A percentile compares a stretch with the other conserved stretches of the same genome.
Conservation (phyloP, 2,113 vertebrate genomes). For the Aix galericulata region DNA sequence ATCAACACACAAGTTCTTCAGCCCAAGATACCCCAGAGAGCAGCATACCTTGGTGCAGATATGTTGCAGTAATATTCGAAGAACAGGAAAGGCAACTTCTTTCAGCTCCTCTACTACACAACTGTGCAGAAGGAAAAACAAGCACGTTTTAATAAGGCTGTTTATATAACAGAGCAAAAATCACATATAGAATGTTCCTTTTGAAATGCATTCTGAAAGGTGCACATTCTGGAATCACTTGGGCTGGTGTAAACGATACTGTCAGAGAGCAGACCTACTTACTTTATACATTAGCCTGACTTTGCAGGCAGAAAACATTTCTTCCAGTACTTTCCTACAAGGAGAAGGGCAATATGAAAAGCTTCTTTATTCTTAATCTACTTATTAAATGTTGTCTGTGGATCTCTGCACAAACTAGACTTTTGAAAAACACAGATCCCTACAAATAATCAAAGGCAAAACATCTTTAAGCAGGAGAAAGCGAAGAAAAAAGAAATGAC, state of each 20-base stretch:
- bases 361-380: not conserved
- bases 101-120: conserved; percentile 84
- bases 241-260: not conserved
- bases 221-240: accelerated
- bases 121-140: conserved; percentile 67
- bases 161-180: not conserved
- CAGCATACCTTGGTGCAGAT: conserved; percentile 88
- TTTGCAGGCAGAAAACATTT: not conserved
- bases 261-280: not conserved
- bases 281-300: not conserved
- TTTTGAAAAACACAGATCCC: not conserved
- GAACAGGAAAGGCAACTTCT: conserved; percentile 77
- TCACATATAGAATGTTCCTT: not conserved
- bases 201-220: not conserved
- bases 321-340: not conserved
- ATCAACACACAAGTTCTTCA: not conserved
- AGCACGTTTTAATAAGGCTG: not conserved
- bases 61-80: conserved; percentile 89
- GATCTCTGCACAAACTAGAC: not conserved
- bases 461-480: not conserved
- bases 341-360: not conserved
- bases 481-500: not conserved
- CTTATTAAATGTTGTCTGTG: not conserved
- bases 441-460: not conserved
- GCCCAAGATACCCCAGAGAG: not conserved